A percentile compares a stretch with the other conserved stretches of the same genome.
Evolutionary conservation across 2,113 vertebrate species (phyloP).

Genomic region (Istiophorus platypterus): DNA sequence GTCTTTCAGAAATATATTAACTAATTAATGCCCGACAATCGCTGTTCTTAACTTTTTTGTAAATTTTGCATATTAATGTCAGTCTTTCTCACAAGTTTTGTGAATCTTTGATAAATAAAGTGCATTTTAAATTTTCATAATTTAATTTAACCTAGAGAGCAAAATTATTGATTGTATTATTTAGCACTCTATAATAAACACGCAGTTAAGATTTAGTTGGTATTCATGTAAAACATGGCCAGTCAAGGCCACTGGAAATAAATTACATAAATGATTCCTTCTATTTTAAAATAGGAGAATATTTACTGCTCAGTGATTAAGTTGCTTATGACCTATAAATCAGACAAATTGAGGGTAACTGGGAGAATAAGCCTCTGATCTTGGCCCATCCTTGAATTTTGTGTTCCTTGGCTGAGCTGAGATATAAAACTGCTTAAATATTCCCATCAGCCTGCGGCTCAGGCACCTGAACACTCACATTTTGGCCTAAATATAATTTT

Average conservation of each 20-base stretch:
- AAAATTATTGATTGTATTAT: not conserved
- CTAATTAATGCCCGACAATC: constrained; percentile 68
- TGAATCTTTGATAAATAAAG: constrained; percentile 44
- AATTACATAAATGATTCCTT: not conserved
- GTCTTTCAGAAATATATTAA: not conserved
- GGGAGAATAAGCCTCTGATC: not conserved
- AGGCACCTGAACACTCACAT: not conserved
- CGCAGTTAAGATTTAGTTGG: not conserved
- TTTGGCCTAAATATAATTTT: not conserved
- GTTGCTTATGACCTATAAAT: not conserved
- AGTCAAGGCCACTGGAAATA: not conserved
- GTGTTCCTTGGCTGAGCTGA: not conserved
- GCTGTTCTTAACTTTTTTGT: constrained; percentile 33
- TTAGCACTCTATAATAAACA: not conserved
- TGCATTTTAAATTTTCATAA: constrained; percentile 14
- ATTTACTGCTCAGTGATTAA: not conserved
- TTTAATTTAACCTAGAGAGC: not conserved
- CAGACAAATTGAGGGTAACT: not conserved
- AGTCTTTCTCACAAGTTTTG: not conserved
- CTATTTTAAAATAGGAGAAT: not conserved
- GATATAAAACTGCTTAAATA: not conserved
- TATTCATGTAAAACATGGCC: not conserved
- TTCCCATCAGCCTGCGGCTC: not conserved
- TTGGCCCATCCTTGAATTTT: not conserved
- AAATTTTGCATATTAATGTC: constrained; percentile 46